These are phyloP conservation scores for Brienomyrus brachyistius DNA, from an alignment of 2,113 vertebrate genomes.

Conservation along the genomic window DNA sequence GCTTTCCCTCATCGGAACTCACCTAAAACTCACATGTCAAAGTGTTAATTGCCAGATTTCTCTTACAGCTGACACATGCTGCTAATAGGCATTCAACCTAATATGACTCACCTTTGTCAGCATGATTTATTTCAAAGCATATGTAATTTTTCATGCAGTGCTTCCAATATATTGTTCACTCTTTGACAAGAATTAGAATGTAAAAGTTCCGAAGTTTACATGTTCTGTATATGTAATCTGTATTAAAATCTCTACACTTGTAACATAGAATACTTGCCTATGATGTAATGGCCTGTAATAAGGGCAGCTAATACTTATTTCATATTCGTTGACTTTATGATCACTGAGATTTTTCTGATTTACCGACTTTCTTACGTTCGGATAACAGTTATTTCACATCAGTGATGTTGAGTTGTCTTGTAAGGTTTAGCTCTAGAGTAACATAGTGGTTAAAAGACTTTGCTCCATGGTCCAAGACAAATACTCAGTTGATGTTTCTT, in stretches of 20 bases:
- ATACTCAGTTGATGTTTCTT: neutral
- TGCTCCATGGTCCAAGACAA: neutral
- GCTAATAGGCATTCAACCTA: neutral
- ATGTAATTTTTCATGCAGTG: neutral
- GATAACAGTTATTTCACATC: neutral
- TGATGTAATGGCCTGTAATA: neutral
- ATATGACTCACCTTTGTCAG: neutral
- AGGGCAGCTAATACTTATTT: neutral
- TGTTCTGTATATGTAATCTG: neutral
- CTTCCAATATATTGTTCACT: neutral
- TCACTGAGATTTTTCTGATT: neutral
- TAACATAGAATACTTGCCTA: neutral
- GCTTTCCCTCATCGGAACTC: neutral
- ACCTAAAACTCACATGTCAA: neutral
- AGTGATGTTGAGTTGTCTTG: too few species aligned
- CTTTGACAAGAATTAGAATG: neutral
- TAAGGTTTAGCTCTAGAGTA: neutral
- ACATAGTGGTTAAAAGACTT: neutral
- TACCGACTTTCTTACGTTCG: neutral
- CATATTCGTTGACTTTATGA: neutral
- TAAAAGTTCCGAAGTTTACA: neutral
- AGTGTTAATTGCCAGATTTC: neutral
- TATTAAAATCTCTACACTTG: neutral
- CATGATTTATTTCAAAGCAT: neutral
- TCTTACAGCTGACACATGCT: neutral